Conservation (phyloP, 2,888 invertebrate species). For the Ypsolopha scabrella region DNA sequence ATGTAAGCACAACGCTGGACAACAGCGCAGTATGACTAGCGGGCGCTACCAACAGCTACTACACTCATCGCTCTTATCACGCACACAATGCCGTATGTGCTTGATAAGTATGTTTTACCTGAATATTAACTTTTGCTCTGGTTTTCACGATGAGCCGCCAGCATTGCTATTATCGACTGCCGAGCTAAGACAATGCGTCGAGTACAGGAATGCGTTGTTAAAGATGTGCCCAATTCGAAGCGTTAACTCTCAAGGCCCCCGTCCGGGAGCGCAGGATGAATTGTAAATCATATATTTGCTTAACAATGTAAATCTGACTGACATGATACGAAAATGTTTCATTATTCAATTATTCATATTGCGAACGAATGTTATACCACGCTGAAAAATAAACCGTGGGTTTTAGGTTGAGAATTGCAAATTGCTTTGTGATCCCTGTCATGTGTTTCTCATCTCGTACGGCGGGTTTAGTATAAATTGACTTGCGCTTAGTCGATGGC, state of each 20-base stretch:
- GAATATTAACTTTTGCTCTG: slow-evolving; percentile 3
- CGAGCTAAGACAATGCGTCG: slow-evolving; percentile 4
- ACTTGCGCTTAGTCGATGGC: too few relatives aligned
- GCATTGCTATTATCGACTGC: slow-evolving; percentile 4
- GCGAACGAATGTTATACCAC: background rate
- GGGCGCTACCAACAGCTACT: slow-evolving; percentile 1
- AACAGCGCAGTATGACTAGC: background rate
- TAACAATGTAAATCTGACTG: too few relatives aligned
- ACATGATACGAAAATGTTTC: too few relatives aligned
- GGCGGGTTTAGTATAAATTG: too few relatives aligned
- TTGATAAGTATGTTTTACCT: slow-evolving; percentile 4
- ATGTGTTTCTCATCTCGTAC: too few relatives aligned
- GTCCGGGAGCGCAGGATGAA: background rate
- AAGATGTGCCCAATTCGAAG: slow-evolving; percentile 3
- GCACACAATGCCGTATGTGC: slow-evolving; percentile 5
- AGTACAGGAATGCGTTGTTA: slow-evolving; percentile 3
- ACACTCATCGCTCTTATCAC: too few relatives aligned
- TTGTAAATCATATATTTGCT: slow-evolving; percentile 4
- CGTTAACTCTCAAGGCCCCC: background rate
- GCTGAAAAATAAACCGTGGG: background rate
- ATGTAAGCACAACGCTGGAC: slow-evolving; percentile 2
- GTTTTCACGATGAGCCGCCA: slow-evolving; percentile 3
- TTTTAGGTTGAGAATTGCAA: background rate
- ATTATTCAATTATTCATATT: too few relatives aligned
- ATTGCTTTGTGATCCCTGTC: too few relatives aligned